Percentiles rank a stretch among this genome's conserved stretches.
These are phyloP conservation scores for Pipistrellus pipistrellus DNA, from an alignment of 2,797 vertebrate species.

Conservation along the genomic window DNA sequence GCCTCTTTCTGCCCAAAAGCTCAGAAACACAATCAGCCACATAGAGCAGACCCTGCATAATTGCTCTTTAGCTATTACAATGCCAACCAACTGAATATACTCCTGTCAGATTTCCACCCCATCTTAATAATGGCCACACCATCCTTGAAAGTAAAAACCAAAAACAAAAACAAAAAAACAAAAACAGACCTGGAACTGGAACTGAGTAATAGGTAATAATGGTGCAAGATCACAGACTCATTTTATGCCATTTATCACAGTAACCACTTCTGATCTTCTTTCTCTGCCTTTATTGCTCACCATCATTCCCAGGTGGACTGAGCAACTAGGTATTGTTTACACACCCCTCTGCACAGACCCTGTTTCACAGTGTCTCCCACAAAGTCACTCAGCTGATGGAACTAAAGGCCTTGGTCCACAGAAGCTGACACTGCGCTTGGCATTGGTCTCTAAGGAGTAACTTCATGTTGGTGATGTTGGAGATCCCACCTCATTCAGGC, in stretches of 20 bases:
- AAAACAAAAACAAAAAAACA: too few species aligned
- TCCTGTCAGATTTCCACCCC: neutral
- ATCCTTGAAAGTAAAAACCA: constrained; percentile 16
- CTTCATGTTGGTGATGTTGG: neutral
- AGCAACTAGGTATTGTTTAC: constrained; percentile 10
- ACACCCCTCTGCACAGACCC: constrained; percentile 13
- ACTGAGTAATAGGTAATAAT: constrained; percentile 40
- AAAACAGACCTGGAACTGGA: neutral
- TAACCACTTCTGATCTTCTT: constrained; percentile 2
- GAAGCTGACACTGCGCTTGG: neutral
- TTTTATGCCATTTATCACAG: neutral
- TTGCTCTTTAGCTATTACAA: constrained; percentile 37
- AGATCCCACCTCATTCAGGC: neutral
- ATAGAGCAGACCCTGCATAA: neutral
- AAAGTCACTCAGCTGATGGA: neutral
- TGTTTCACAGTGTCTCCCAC: constrained; percentile 1
- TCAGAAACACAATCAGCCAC: neutral
- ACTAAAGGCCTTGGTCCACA: neutral
- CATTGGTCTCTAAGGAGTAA: neutral
- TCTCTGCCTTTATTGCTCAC: neutral
- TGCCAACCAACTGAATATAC: neutral
- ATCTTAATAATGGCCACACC: neutral
- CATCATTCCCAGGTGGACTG: neutral
- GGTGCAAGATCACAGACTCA: neutral
- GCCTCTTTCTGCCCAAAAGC: neutral